Evolutionary conservation across 2,113 vertebrate genomes (phyloP), one percentile per base, ranked within the genome.

Genomic region (Lanius collurio): DNA sequence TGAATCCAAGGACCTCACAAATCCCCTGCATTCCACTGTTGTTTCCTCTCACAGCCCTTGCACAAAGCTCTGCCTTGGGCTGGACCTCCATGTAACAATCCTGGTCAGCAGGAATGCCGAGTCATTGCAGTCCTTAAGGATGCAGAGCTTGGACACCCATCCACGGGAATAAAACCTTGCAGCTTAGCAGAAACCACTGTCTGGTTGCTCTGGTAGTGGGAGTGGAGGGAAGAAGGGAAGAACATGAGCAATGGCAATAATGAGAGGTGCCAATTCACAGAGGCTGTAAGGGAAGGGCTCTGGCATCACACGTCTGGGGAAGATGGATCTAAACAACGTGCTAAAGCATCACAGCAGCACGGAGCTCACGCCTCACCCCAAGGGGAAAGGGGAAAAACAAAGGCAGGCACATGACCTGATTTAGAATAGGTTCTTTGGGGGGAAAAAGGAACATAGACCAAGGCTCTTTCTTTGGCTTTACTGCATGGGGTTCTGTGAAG

Each of bases 211-310:
- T 46, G 59, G 44, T 1, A 35, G 22, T 31, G 27, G 19, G 56
- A 81, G 9, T 9, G 35, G 37, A 62, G 13, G 15, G 31, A 67
- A 67, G 47, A 63, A 6, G 10, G 7, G 5, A 28, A 41, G 56
- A 56, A 52, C 23, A 7, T 1, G 60, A 81, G 2, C 2, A 8
- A 1, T 33, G 31, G 16, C 68, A 64, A 13, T 23, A 76, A 28
- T 14, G 1, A 12, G 10, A 28, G 2, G 2, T 37, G 10, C 3
- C 0, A 2, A 2, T 31, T 37, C 60, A 17, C 4, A 3, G 5
- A 27, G 41, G 16, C 12, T 41, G 16, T 18, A 26, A 33, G 37
- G 16, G 8, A 49, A 57, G 18, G 3, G n/a, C 28, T 60, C 13
- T 35, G 56, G 35, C 15, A 24, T 52, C 44, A 35, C 9, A 0